Evolutionary conservation across 2,113 vertebrate species (phyloP).

Genomic region (Campylorhamphus procurvoides): DNA sequence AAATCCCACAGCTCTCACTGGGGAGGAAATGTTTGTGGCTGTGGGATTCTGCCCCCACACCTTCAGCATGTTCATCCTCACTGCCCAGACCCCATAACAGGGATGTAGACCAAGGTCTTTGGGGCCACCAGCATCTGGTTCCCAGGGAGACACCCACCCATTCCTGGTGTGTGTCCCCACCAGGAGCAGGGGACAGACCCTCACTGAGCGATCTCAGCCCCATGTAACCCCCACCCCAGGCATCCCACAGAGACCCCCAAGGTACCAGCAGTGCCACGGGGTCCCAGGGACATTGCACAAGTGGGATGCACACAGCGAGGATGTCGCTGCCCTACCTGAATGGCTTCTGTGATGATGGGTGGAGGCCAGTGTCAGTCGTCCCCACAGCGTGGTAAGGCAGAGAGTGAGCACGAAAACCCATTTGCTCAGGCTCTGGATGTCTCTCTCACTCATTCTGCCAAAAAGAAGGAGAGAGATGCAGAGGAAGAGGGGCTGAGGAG

Average conservation of each 20-base stretch:
- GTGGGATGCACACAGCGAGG: accelerated
- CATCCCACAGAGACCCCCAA: neutral
- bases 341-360: conserved; percentile 85
- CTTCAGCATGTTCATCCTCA: neutral
- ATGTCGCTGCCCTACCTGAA: conserved; percentile 73
- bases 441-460: conserved; percentile 86
- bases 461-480: neutral
- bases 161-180: neutral
- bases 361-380: conserved; percentile 83
- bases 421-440: conserved; percentile 84
- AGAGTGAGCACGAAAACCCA: conserved; percentile 84
- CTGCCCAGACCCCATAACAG: neutral
- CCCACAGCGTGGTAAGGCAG: conserved; percentile 88
- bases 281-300: accelerated
- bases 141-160: accelerated
- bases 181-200: neutral
- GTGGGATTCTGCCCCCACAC: neutral
- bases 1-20: accelerated
- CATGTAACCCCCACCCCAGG: accelerated
- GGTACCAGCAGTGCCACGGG: accelerated
- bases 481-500: neutral
- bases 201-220: neutral
- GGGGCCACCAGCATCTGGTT: neutral
- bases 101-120: neutral
- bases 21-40: neutral